Base-by-base conservation (phyloP, 2,888 invertebrate genomes). In the Stenolophus ochropezus region DNA sequence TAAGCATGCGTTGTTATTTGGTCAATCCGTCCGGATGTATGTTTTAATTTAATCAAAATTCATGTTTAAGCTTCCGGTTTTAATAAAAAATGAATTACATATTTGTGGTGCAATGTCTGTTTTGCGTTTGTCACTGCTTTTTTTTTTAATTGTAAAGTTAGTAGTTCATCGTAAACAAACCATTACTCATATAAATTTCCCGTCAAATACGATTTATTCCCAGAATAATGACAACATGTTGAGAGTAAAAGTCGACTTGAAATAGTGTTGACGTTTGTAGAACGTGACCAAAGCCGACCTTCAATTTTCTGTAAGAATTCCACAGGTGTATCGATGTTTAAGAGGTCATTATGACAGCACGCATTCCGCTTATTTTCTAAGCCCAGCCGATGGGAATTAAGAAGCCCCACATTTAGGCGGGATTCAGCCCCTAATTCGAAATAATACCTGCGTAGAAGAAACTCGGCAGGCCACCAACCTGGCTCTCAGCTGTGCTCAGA, bases 291-390 rank as follows among this genome's bases (percentile, higher is more conserved):
- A 33, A 20, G 11, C 6, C 27, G 58, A 20, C 77, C 77, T 77
- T 77, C 58, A 33, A 53, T 77, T 61, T 77, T 58, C 23, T 0
- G 2, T 27, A 14, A 6, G 20, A 49, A 74, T 76, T 23, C 77
- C 58, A 61, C 77, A 77, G 77, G 77, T 77, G 77, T 77, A 77
- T 61, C 42, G 27, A 53, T 23, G 14, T 23, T 20, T 16, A 51
- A n/a, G 58, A 25, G 18, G 14, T 65, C 14, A 18, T 69, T 69
- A n/a, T 16, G 14, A 11, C 1, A 4, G 0, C 25, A 69, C 27
- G 23, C 14, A 27, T 61, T 21, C 18, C 56, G 56, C 8, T 21
- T 56, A 16, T 58, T 58, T 20, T 4, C n/a, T n/a, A n/a, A 11
- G 1, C 21, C 0, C 27, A 69, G 16, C n/a, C 8, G 20, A 1